These are phyloP conservation scores for Magallana gigas DNA, from an alignment of 1,140 invertebrate genomes.

Conservation along the genomic window DNA sequence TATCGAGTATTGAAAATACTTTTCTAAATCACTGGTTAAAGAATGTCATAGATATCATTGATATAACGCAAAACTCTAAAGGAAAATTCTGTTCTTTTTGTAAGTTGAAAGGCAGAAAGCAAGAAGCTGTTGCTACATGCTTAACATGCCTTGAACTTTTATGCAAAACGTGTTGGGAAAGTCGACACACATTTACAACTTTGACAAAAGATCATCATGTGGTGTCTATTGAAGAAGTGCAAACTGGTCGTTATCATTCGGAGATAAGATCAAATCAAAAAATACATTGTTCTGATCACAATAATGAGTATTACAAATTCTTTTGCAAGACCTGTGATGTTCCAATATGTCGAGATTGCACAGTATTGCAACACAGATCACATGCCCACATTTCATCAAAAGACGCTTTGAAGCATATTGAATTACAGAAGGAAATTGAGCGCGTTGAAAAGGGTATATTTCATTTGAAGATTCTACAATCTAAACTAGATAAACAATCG, in stretches of 20 bases:
- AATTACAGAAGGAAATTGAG: not conserved
- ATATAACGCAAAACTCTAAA: not conserved
- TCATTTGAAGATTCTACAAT: not conserved
- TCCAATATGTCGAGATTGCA: not conserved
- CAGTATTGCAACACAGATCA: not conserved
- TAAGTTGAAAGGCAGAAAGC: not conserved
- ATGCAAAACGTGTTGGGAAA: not conserved
- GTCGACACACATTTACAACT: not conserved
- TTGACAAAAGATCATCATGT: not conserved
- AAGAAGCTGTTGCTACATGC: not conserved
- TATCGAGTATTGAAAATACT: not conserved
- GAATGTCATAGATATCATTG: not conserved
- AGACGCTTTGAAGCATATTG: not conserved
- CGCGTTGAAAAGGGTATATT: not conserved
- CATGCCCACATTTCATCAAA: not conserved
- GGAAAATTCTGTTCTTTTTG: conserved; percentile 29
- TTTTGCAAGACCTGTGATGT: conserved; percentile 26
- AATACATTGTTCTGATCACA: conserved; percentile 1
- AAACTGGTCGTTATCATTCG: not conserved
- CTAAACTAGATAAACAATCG: not conserved
- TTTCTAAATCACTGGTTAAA: not conserved
- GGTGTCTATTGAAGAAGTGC: not conserved
- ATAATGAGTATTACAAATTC: not conserved
- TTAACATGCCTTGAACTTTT: conserved; percentile 12
- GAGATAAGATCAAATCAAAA: not conserved